Conservation (phyloP, 2,113 vertebrate species). For the Pampusana beccarii region DNA sequence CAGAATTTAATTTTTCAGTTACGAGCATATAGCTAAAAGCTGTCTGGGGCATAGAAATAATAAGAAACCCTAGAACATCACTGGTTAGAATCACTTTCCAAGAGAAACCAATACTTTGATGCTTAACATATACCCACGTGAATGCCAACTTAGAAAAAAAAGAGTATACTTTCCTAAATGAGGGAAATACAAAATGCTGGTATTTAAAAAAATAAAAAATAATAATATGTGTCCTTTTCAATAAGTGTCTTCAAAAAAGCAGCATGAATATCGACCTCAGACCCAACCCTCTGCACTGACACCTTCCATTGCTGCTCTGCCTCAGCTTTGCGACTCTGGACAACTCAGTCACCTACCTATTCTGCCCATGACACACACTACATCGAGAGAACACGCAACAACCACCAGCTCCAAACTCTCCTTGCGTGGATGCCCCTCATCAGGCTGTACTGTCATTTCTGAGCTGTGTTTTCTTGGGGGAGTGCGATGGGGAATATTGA, state of each 20-base stretch:
- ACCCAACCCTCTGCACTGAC: not conserved
- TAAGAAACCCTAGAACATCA: not conserved
- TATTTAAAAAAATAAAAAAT: not conserved
- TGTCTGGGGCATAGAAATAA: not conserved
- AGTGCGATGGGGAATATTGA: not conserved
- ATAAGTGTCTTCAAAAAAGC: not conserved
- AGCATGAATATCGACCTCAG: not conserved
- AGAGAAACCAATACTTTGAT: not conserved
- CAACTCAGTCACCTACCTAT: not conserved
- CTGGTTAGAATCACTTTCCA: not conserved
- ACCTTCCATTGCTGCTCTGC: not conserved
- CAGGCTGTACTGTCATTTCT: not conserved
- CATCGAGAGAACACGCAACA: not conserved
- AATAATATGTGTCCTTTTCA: not conserved
- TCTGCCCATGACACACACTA: not conserved
- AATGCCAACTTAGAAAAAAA: not conserved
- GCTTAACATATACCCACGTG: not conserved
- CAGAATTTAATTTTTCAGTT: not conserved
- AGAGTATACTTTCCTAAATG: not conserved
- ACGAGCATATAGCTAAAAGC: not conserved
- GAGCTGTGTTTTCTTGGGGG: not conserved
- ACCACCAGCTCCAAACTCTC: not conserved
- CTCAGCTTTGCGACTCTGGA: not conserved
- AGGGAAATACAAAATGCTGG: not conserved
- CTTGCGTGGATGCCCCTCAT: not conserved